Evolutionary conservation across 2,888 invertebrate species (phyloP), one percentile per base, ranked within the genome.

Genomic region (Phragmatobia fuliginosa): DNA sequence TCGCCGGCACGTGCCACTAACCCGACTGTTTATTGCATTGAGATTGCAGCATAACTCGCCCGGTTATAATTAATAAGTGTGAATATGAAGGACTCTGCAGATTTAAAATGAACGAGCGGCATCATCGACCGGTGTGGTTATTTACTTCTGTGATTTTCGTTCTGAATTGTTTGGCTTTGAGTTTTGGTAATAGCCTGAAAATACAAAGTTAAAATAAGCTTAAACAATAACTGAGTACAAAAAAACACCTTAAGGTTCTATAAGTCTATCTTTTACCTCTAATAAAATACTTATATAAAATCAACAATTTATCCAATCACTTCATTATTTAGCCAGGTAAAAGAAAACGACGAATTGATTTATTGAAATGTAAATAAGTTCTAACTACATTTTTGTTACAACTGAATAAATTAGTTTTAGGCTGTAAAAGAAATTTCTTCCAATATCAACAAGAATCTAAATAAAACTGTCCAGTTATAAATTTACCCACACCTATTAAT

Each of bases 11-110:
- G 92, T 91, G 90, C 89, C 82, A 78, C 85, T 85, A 74, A 79
- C 83, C 86, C 87, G 84, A 87, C 91, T 91, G 91, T 91, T 92
- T 92, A 92, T 92, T 92, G 88, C 91, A 88, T 89, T 88, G 89
- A 90, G 91, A 91, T 91, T 92, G 90, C 88, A 87, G 88, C 87
- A 89, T 90, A 91, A 90, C 90, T 91, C 81, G 86, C 76, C 77
- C 74, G 73, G 82, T 88, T 88, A 90, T 91, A 88, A 90, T 89
- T 91, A 88, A 90, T 89, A 90, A 88, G 88, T 83, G 79, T 74
- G 81, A 86, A 85, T 87, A 85, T 86, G 80, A 84, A 79, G 81
- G 77, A 83, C 83, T 81, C 80, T 76, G 68, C 73, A 75, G 78
- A 83, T 82, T 84, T 79, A 71, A 82, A 76, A 75, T 71, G 61